A percentile compares a stretch with the other conserved stretches of the same genome.
phyloP scores from a whole-genome alignment of 2,797 vertebrate genomes.

The Pangasius mekongensis region DNA sequence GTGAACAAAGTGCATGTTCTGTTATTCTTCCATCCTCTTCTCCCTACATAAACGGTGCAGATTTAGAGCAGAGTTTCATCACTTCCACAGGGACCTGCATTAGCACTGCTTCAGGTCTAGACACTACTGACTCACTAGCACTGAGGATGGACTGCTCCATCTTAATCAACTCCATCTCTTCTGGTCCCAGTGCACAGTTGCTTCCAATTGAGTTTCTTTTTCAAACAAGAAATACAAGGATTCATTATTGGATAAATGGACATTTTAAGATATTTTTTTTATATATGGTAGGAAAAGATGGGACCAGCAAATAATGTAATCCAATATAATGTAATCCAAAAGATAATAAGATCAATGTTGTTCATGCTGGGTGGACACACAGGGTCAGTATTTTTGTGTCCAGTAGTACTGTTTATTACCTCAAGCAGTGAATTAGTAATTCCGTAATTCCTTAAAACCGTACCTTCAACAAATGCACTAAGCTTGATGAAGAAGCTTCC shows the following conservation, averaged over 20 bases:
- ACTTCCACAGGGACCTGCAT: conserved; percentile 57
- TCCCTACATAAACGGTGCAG: conserved; percentile 73
- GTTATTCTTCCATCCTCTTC: conserved; percentile 74
- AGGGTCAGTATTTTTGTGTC: neutral
- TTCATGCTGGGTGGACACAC: neutral
- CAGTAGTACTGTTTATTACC: neutral
- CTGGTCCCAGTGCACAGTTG: conserved; percentile 4
- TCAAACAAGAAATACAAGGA: neutral
- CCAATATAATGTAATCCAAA: neutral
- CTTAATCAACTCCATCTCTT: conserved; percentile 26
- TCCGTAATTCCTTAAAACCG: neutral
- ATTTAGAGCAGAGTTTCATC: conserved; percentile 72
- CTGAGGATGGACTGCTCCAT: conserved; percentile 20
- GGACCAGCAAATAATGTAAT: neutral
- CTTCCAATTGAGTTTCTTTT: neutral
- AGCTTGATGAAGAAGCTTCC: neutral
- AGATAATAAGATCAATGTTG: neutral
- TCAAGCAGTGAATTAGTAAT: neutral
- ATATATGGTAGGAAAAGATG: neutral
- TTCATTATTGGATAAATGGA: neutral
- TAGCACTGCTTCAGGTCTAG: conserved; percentile 24
- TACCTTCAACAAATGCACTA: neutral
- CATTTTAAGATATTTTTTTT: neutral
- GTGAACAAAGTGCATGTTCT: conserved; percentile 72
- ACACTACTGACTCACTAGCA: conserved; percentile 25